A percentile compares a stretch with the other conserved stretches of the same genome.
phyloP scores from a whole-genome alignment of 92 coral and sea anemone genomes.

The Porites cylindrica region DNA sequence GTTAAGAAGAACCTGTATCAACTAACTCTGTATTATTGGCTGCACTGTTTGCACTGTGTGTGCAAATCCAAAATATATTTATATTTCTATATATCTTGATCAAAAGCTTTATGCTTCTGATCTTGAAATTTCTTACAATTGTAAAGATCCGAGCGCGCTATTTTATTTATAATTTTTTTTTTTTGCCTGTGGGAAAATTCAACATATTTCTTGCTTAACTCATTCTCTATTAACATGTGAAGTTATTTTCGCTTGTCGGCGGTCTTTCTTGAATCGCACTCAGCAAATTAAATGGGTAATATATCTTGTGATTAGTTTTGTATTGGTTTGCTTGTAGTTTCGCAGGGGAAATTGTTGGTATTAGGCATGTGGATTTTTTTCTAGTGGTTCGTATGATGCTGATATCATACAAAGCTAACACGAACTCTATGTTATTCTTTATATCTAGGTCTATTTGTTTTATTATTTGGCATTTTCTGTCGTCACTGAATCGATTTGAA shows the following conservation, averaged over 20 bases:
- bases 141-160: constrained; percentile 8
- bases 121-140: not conserved
- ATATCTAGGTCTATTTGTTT: constrained; percentile 33
- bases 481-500: constrained; percentile 10
- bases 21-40: constrained; percentile 37
- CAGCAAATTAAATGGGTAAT: constrained; percentile 51
- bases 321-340: constrained; percentile 52
- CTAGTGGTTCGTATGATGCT: constrained; percentile 13
- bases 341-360: constrained; percentile 27
- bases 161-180: not conserved
- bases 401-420: not conserved
- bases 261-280: constrained; percentile 36
- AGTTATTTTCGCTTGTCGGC: constrained; percentile 49
- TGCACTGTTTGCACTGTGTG: constrained; percentile 16
- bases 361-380: constrained; percentile 41
- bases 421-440: constrained; percentile 16
- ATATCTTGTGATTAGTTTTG: constrained; percentile 51
- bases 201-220: constrained; percentile 30
- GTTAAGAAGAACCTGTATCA: constrained; percentile 44
- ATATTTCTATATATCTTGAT: not conserved
- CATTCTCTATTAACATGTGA: constrained; percentile 44
- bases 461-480: constrained; percentile 32
- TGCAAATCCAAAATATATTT: not conserved
- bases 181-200: constrained; percentile 5
- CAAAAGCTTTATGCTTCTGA: no score